A percentile compares a stretch with the other conserved stretches of the same genome.
Conservation (phyloP, 2,113 vertebrate genomes). For the Peromyscus leucopus region DNA sequence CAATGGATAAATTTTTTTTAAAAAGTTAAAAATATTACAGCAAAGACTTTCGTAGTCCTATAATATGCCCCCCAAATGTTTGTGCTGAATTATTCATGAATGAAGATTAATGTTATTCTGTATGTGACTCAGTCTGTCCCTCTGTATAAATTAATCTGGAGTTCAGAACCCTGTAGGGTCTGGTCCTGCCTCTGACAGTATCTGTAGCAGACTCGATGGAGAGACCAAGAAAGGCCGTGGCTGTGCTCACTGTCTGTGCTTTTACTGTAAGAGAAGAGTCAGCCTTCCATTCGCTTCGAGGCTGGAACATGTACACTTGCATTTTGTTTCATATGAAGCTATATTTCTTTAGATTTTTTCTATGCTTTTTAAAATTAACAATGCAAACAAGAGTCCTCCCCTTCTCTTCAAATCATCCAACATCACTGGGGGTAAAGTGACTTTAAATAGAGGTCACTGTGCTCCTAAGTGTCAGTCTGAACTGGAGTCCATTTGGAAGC, state of each 20-base stretch:
- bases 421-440: neutral
- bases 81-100: neutral
- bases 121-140: neutral
- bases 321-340: neutral
- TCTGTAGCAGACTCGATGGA: neutral
- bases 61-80: neutral
- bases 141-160: neutral
- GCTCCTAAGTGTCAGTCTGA: neutral
- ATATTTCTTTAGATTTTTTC: neutral
- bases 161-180: neutral
- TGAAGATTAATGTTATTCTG: neutral
- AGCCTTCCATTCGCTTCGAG: neutral
- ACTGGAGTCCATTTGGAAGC: neutral
- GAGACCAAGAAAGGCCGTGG: neutral
- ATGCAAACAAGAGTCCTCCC: neutral
- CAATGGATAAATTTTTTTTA: too few species aligned
- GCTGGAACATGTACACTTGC: neutral
- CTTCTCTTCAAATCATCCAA: neutral
- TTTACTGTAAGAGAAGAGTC: neutral
- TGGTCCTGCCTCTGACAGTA: accelerated
- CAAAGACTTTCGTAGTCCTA: neutral
- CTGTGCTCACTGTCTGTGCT: neutral
- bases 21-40: neutral
- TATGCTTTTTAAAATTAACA: neutral
- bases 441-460: neutral